These are phyloP conservation scores for Pitta sordida DNA, from an alignment of 2,113 vertebrate species.

Conservation along the genomic window DNA sequence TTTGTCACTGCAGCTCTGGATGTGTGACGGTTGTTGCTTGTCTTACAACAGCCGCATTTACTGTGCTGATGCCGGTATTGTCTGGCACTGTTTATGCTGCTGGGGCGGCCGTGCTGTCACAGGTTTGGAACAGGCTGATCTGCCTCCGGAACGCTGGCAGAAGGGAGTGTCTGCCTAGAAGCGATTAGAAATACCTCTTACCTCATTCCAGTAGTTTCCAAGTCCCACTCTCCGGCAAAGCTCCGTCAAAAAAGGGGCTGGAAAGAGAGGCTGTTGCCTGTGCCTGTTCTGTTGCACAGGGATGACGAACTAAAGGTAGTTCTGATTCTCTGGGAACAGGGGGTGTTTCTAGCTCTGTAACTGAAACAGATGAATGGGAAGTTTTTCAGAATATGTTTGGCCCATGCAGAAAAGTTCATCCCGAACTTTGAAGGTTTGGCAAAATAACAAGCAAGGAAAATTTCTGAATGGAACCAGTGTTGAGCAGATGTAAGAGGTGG, in stretches of 20 bases:
- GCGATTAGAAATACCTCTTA: not conserved
- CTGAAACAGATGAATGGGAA: not conserved
- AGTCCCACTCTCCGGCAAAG: not conserved
- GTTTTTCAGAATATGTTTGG: not conserved
- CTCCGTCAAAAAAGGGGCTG: not conserved
- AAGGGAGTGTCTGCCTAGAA: not conserved
- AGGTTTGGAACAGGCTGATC: not conserved
- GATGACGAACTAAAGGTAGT: not conserved
- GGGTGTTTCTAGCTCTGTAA: not conserved
- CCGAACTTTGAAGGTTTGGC: not conserved
- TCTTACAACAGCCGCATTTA: no score
- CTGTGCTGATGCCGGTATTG: fast-evolving
- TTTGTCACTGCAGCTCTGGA: no score
- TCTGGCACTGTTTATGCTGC: not conserved
- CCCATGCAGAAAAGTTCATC: not conserved
- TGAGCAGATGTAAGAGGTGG: not conserved
- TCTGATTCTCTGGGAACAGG: not conserved
- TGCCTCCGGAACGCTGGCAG: not conserved
- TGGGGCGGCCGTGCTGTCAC: fast-evolving
- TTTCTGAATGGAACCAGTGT: not conserved
- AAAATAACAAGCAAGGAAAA: not conserved
- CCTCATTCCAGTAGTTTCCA: not conserved
- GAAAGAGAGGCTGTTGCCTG: not conserved
- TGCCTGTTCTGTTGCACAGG: not conserved
- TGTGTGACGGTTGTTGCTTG: not conserved